Conservation (phyloP, 2,888 invertebrate species). For the Standfussiana lucernea region DNA sequence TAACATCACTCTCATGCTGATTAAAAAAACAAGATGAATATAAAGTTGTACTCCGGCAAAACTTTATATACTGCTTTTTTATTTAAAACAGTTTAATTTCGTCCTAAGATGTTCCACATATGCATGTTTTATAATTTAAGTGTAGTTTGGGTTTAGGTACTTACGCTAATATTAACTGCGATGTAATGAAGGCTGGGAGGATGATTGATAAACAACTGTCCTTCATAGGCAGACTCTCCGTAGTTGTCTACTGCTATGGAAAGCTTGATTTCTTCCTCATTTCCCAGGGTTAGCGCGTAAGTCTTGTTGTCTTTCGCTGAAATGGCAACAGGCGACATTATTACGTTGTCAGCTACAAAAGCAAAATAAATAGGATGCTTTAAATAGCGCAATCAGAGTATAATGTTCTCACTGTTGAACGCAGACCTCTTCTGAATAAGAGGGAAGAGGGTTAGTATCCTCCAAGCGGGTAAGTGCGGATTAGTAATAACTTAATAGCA, state of each 20-base stretch:
- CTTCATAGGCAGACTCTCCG: slow-evolving; percentile 97
- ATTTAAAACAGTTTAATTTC: not conserved
- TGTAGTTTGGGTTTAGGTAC: slow-evolving; percentile 55
- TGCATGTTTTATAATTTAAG: not conserved
- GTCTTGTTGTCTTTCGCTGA: slow-evolving; percentile 83
- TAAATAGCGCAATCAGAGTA: not conserved
- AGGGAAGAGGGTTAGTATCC: not conserved
- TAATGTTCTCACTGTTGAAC: not conserved
- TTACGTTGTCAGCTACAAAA: not conserved
- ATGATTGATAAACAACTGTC: slow-evolving; percentile 95
- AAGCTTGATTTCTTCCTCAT: slow-evolving; percentile 94
- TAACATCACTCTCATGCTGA: not conserved
- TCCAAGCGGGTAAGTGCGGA: not conserved
- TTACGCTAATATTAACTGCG: slow-evolving; percentile 92
- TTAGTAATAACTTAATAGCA: not conserved
- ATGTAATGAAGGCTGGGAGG: slow-evolving; percentile 95
- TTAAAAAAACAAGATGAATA: slow-evolving; percentile 35
- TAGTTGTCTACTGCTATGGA: slow-evolving; percentile 94
- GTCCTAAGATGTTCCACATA: not conserved
- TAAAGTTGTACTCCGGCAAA: not conserved
- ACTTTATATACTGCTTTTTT: not conserved
- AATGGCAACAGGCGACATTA: slow-evolving; percentile 47
- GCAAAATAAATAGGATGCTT: not conserved
- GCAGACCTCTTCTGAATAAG: not conserved
- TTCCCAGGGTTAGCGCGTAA: slow-evolving; percentile 92